phyloP scores from a whole-genome alignment of 2,888 invertebrate genomes.

The Mythimna pallens region DNA sequence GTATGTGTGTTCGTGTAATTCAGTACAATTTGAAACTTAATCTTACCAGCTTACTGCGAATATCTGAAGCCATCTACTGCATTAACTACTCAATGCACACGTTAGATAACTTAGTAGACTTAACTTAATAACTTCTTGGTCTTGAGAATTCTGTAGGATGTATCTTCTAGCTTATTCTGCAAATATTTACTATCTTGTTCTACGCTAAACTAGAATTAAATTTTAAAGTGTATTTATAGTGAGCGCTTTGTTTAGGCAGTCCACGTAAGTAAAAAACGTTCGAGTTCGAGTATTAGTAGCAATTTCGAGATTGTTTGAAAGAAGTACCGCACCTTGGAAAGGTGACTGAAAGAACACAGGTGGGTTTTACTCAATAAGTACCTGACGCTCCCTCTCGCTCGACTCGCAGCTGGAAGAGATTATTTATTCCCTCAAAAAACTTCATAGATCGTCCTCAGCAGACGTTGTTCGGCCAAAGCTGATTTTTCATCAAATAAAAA shows the following conservation, averaged over 20 bases:
- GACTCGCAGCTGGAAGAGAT: no score
- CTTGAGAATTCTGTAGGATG: conserved; percentile 1
- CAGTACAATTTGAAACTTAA: conserved; percentile 10
- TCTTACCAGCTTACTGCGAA: background rate
- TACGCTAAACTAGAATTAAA: background rate
- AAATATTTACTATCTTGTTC: background rate
- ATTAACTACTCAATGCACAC: conserved; percentile 25
- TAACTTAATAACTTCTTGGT: conserved; percentile 12
- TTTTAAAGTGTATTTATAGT: background rate
- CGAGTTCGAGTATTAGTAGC: background rate
- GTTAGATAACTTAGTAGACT: conserved; percentile 34
- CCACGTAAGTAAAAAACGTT: background rate
- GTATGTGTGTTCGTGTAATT: background rate
- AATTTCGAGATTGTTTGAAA: background rate
- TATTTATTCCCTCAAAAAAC: no score
- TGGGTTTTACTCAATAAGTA: no score
- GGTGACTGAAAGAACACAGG: no score
- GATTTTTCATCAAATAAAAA: no score
- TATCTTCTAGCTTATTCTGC: background rate
- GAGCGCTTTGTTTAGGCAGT: background rate
- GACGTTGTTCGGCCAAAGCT: no score
- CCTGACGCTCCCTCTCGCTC: no score
- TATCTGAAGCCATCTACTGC: conserved; percentile 19
- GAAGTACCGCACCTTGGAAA: no score
- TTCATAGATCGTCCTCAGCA: no score